phyloP scores from a whole-genome alignment of 2,113 vertebrate genomes.

The Mus pahari region DNA sequence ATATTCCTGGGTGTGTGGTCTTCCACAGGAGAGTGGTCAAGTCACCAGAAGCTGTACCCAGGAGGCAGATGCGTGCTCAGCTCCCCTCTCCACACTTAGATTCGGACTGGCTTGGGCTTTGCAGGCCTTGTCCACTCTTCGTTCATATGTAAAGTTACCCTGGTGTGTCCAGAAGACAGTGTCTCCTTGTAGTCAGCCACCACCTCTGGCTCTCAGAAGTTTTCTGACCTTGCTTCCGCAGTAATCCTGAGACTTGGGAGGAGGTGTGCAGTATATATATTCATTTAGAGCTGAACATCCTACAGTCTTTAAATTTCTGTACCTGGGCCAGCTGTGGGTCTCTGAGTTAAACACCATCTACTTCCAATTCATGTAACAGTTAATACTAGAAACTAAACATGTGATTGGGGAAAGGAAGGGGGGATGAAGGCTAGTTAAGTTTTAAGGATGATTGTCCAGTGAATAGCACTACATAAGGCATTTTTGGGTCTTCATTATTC shows the following conservation, averaged over 20 bases:
- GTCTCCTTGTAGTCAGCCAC: neutral
- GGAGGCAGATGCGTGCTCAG: neutral
- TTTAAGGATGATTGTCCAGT: neutral
- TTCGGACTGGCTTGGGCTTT: neutral
- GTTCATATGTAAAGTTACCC: neutral
- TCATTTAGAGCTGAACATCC: neutral
- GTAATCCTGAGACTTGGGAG: neutral
- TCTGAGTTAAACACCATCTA: neutral
- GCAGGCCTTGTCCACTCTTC: neutral
- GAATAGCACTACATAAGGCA: neutral
- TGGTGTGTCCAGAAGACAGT: neutral
- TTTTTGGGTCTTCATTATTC: neutral
- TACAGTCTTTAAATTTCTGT: neutral
- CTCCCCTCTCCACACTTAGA: neutral
- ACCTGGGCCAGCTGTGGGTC: neutral
- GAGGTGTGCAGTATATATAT: neutral
- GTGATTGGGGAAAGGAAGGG: neutral
- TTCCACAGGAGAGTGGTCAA: neutral
- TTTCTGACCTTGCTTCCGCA: neutral
- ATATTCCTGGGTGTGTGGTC: neutral
- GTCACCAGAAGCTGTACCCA: neutral
- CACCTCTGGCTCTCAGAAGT: neutral
- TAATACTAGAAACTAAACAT: neutral
- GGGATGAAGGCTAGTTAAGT: neutral
- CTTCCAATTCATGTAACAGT: neutral